These are phyloP conservation scores for Girardia tigrina DNA, from an alignment of 2,888 invertebrate species.

Conservation along the genomic window DNA sequence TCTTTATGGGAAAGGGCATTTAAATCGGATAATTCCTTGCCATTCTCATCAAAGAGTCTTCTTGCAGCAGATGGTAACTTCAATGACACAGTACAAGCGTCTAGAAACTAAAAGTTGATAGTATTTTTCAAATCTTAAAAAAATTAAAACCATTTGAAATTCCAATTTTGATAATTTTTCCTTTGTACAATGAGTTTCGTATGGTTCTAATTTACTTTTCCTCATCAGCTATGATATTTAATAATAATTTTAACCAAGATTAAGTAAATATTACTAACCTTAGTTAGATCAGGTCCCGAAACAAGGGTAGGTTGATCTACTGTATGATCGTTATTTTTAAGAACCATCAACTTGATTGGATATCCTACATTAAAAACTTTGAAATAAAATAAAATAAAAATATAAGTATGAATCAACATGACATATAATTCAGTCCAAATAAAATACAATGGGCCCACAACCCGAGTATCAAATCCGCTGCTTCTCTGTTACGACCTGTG, in stretches of 20 bases:
- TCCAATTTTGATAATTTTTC: not conserved
- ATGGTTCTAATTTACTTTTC: not conserved
- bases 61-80: slow-evolving; percentile 48
- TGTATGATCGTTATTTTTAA: not conserved
- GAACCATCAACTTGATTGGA: not conserved
- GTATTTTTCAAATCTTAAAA: not conserved
- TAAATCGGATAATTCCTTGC: slow-evolving; percentile 46
- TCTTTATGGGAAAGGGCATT: slow-evolving; percentile 44
- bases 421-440: too few species aligned
- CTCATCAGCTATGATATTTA: slow-evolving; percentile 1
- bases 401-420: too few species aligned
- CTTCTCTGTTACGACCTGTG: too few species aligned
- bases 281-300: slow-evolving; percentile 46
- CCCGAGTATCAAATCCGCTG: too few species aligned
- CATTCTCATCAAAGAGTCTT: slow-evolving; percentile 46
- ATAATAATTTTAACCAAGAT: not conserved
- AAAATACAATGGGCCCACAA: too few species aligned
- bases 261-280: too few species aligned
- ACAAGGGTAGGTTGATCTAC: not conserved
- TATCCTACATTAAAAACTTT: not conserved
- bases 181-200: not conserved
- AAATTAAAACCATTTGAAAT: not conserved
- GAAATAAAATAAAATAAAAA: too few species aligned
- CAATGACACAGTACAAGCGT: slow-evolving; percentile 45
- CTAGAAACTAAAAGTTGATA: slow-evolving; percentile 43